Base-by-base conservation (phyloP, 2,797 vertebrate genomes). In the Danio kyathit region DNA sequence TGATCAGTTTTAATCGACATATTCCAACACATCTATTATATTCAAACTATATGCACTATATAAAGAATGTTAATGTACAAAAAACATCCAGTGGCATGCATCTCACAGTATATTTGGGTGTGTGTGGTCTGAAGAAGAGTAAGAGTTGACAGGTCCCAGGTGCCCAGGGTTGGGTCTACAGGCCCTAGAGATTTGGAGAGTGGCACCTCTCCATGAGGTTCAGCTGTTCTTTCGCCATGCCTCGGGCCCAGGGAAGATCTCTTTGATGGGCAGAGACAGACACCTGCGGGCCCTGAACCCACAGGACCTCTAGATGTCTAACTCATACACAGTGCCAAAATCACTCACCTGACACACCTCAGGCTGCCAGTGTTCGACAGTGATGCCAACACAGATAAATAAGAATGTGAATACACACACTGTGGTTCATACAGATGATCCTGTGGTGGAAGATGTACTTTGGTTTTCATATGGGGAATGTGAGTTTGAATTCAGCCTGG, bases 141-240 rank as follows among this genome's bases (percentile, higher is more conserved):
- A 52, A 19, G 82, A 49, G 54, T 83, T 85, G 86, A 83, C 83
- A 76, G 75, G 81, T 87, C 83, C 82, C 85, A 85, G 83, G 86
- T 87, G 83, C 78, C 80, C 46, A 74, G 60, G 76, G 72, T 64
- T 87, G 76, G 76, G 61, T 79, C 72, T 66, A 40, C 21, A 73
- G 56, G 54, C 81, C 60, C 60, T 81, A 19, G 81, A 76, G 71
- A 85, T 5, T 48, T 61, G 75, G 40, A 72, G 63, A 48, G 19
- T 76, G 75, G 79, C 71, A 61, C 63, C 57, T 76, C 38, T 72
- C 74, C 67, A 38, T 16, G 48, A 79, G 67, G 49, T 82, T 80
- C 86, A 87, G 76, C 74, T 79, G 79, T 71, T 71, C 41, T 61
- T 74, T 74, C 67, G 63, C 76, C 83, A 82, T 80, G 86, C 83